Evolutionary conservation across 1,140 invertebrate genomes (phyloP).

Genomic region (Drosophila micromelanica): DNA sequence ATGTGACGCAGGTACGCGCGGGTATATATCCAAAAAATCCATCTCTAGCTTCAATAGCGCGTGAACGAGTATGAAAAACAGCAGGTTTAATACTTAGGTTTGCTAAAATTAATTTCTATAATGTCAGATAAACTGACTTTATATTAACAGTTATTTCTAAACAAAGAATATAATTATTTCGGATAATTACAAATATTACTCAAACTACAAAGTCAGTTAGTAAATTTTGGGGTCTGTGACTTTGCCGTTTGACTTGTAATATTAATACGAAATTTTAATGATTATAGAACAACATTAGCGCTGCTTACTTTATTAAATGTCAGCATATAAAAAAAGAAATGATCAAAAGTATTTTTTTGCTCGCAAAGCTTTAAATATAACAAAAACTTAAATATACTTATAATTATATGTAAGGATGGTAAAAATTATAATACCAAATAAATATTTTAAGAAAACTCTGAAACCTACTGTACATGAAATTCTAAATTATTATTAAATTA

Average conservation of each 20-base stretch:
- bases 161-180: not conserved
- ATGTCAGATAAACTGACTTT: no score
- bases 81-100: no score
- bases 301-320: not conserved
- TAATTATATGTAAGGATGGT: constrained; percentile 35
- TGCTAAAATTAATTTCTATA: no score
- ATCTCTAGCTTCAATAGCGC: no score
- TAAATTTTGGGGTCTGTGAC: constrained; percentile 70
- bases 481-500: constrained; percentile 75
- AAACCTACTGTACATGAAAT: constrained; percentile 68
- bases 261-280: not conserved
- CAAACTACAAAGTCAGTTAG: constrained; percentile 63
- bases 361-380: constrained; percentile 9
- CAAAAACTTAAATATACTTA: constrained; percentile 29
- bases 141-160: constrained; percentile 5
- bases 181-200: constrained; percentile 50
- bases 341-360: constrained; percentile 14
- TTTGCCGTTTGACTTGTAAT: constrained; percentile 61
- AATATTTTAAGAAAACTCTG: constrained; percentile 38
- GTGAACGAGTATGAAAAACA: no score
- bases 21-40: no score
- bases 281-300: not conserved
- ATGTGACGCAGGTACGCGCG: no score
- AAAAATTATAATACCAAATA: constrained; percentile 40
- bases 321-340: not conserved